Percentiles rank a stretch among this genome's conserved stretches.
Evolutionary conservation across 1,140 invertebrate genomes (phyloP).

Genomic region (Drosophila sp.): DNA sequence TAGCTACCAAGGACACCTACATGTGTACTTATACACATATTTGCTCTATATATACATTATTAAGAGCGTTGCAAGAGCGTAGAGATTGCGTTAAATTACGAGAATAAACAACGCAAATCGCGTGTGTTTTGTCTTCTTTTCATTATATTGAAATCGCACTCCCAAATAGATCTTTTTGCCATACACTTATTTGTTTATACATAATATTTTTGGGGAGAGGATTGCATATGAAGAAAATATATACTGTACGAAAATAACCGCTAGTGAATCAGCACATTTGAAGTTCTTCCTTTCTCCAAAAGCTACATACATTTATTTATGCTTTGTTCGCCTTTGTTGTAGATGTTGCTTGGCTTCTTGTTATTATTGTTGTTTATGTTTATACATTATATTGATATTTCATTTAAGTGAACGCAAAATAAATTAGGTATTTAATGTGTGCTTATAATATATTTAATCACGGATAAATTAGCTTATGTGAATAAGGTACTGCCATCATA

Average conservation of each 20-base stretch:
- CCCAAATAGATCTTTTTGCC: constrained; percentile 11
- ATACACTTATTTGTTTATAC: constrained; percentile 20
- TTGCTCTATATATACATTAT: constrained; percentile 5
- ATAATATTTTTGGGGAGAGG: constrained; percentile 7
- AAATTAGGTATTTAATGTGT: constrained; percentile 6
- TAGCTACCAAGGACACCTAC: constrained; percentile 34
- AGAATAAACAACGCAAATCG: constrained; percentile 70
- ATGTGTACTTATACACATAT: constrained; percentile 2
- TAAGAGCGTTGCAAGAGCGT: constrained; percentile 17
- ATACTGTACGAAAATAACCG: constrained; percentile 3
- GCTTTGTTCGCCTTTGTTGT: constrained; percentile 48
- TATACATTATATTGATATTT: constrained; percentile 13
- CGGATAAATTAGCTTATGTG: no score
- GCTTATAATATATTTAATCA: constrained; percentile 4
- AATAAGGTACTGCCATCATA: no score
- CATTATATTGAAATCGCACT: constrained; percentile 11
- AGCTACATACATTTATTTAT: constrained; percentile 44
- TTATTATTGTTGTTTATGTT: constrained; percentile 19
- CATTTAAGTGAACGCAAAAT: constrained; percentile 12
- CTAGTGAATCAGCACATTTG: constrained; percentile 51
- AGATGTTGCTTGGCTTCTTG: constrained; percentile 39
- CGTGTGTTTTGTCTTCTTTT: constrained; percentile 43
- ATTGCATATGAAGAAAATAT: constrained; percentile 47
- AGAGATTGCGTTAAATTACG: constrained; percentile 73
- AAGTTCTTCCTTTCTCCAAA: constrained; percentile 50